These are phyloP conservation scores for Brachionus calyciflorus DNA, from an alignment of 1,140 invertebrate genomes.

Conservation along the genomic window DNA sequence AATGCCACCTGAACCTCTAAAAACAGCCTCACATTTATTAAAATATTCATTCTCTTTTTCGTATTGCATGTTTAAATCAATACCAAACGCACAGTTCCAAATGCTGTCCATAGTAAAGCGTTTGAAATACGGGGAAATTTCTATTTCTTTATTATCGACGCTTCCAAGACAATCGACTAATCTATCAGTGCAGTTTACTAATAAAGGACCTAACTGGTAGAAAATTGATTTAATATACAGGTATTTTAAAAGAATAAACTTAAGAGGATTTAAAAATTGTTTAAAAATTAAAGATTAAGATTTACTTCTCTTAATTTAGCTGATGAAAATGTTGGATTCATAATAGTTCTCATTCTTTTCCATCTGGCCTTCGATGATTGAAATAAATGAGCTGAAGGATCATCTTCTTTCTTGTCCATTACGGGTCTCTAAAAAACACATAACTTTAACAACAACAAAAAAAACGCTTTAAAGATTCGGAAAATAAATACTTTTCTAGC, in stretches of 20 bases:
- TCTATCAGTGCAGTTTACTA: background rate
- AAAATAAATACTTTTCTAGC: slow-evolving; percentile 47
- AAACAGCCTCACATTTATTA: background rate
- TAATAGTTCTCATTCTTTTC: slow-evolving; percentile 25
- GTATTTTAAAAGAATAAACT: no score
- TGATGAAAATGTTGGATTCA: slow-evolving; percentile 44
- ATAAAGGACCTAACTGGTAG: slow-evolving; percentile 49
- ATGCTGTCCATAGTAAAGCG: background rate
- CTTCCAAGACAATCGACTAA: background rate
- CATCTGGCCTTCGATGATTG: background rate
- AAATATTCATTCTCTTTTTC: slow-evolving; percentile 54
- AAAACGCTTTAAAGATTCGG: no score
- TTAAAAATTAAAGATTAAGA: background rate
- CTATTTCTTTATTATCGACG: background rate
- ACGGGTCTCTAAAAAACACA: no score
- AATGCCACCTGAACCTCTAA: background rate
- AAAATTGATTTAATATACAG: no score
- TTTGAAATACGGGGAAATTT: slow-evolving; percentile 48
- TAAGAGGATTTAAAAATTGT: no score
- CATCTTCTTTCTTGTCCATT: slow-evolving; percentile 4
- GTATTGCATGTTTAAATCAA: slow-evolving; percentile 49
- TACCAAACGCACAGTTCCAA: slow-evolving; percentile 9
- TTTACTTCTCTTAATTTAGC: slow-evolving; percentile 54
- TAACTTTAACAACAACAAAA: no score
- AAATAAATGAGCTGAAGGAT: background rate